Conservation (phyloP, 2,113 vertebrate genomes). For the Bagarius yarrelli region DNA sequence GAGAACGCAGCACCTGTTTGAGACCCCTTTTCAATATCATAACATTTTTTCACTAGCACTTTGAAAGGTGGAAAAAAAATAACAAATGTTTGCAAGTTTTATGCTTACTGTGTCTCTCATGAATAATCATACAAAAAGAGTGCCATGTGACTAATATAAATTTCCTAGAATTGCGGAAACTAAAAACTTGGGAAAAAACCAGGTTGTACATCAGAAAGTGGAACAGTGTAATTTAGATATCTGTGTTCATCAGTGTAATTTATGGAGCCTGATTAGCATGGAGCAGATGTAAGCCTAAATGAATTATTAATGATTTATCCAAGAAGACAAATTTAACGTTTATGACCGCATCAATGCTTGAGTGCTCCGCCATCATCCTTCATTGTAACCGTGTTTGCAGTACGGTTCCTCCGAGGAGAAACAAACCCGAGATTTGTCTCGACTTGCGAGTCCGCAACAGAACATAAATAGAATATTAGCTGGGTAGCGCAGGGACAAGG, state of each 20-base stretch:
- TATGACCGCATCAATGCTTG: slow-evolving; percentile 28
- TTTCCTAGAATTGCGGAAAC: slow-evolving; percentile 3
- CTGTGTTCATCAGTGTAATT: slow-evolving; percentile 32
- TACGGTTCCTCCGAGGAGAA: slow-evolving; percentile 18
- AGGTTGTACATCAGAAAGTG: neutral
- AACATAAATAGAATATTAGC: slow-evolving; percentile 30
- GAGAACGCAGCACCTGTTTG: slow-evolving; percentile 67
- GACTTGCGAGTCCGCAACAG: slow-evolving; percentile 14
- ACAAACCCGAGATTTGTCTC: slow-evolving; percentile 20
- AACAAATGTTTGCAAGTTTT: slow-evolving; percentile 19
- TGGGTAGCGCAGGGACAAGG: neutral
- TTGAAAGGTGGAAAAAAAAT: neutral
- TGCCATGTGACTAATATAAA: neutral
- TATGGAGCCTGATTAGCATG: slow-evolving; percentile 29
- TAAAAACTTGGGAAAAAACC: neutral
- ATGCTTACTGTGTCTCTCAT: neutral
- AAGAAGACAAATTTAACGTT: slow-evolving; percentile 43
- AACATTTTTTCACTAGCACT: slow-evolving; percentile 20
- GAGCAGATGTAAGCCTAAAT: slow-evolving; percentile 31
- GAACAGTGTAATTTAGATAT: slow-evolving; percentile 12
- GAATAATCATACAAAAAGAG: neutral
- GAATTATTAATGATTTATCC: slow-evolving; percentile 44
- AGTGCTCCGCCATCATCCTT: slow-evolving; percentile 23
- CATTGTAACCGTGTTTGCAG: slow-evolving; percentile 28
- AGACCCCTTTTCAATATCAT: slow-evolving; percentile 48